Evolutionary conservation across 2,797 vertebrate species (phyloP), one percentile per base, ranked within the genome.

Genomic region (Limnodromus scolopaceus): DNA sequence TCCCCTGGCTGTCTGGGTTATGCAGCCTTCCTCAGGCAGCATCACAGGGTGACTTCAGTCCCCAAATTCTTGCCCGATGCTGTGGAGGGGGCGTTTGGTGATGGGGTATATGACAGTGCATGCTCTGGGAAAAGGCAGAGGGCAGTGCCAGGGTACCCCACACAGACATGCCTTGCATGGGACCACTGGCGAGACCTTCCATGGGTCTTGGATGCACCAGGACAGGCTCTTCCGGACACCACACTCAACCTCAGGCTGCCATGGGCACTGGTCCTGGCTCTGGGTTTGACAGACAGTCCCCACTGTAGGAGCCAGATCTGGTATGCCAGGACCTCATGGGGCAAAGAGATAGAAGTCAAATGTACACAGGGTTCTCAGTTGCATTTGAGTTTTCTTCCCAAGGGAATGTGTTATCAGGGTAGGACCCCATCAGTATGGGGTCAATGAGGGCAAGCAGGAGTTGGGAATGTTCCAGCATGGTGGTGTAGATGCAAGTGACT

Each of bases 161-260:
- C 23, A 4, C 0, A 3, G 38, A 48, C 18, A 5, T 6, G 6
- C 23, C 24, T 30, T 11, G 22, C 1, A 0, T 41, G 36, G 38
- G 11, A 39, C 20, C 46, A 6, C 46, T 38, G 55, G 1, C 8
- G 8, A n/a, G 5, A 8, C 19, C 19, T 89, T 58, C 45, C 46
- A 28, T 9, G 2, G 1, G 30, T 18, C n/a, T 30, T 43, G 71
- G 48, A 4, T 1, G 5, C 39, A 43, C 4, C 32, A 57, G 60
- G 68, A 72, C n/a, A 8, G 32, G 16, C 18, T 48, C 7, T 48
- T 22, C 48, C 45, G n/a, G 49, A 8, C 27, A 27, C 27, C 41
- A 11, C 17, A 16, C 13, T 46, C 78, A 66, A 2, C 49, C 43
- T 36, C 48, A 39, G 3, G 6, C 36, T 84, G n/a, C 69, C 43